Conservation (phyloP, 2,113 vertebrate genomes). For the Panurus biarmicus region DNA sequence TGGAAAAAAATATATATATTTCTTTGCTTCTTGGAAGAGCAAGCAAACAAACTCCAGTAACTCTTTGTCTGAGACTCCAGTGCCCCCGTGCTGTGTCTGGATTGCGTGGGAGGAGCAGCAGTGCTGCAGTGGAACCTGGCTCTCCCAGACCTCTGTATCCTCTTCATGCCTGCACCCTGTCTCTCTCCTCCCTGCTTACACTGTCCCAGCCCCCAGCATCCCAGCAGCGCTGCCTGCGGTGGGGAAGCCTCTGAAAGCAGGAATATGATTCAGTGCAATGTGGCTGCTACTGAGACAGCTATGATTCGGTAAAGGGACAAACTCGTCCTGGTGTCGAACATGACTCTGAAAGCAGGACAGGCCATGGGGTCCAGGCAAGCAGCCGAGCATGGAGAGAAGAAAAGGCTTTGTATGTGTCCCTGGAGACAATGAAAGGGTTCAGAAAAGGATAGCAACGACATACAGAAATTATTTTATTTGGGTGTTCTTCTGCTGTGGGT, state of each 20-base stretch:
- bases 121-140: background rate
- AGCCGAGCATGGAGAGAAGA: accelerated
- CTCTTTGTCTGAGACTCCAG: background rate
- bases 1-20: background rate
- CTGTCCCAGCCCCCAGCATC: background rate
- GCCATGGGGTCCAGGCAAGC: background rate
- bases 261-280: background rate
- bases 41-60: background rate
- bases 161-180: accelerated
- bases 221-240: background rate
- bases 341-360: background rate
- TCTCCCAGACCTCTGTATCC: background rate
- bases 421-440: background rate
- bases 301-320: background rate
- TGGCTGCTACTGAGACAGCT: background rate
- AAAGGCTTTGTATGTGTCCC: background rate
- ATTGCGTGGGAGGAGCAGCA: accelerated
- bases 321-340: background rate
- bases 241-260: background rate
- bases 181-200: background rate
- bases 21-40: background rate
- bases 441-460: background rate
- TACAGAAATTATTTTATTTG: background rate
- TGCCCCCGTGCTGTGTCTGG: background rate
- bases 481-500: background rate